A percentile compares a stretch with the other conserved stretches of the same genome.
These are phyloP conservation scores for Frieseomelitta varia DNA, from an alignment of 1,140 invertebrate genomes.

Conservation along the genomic window DNA sequence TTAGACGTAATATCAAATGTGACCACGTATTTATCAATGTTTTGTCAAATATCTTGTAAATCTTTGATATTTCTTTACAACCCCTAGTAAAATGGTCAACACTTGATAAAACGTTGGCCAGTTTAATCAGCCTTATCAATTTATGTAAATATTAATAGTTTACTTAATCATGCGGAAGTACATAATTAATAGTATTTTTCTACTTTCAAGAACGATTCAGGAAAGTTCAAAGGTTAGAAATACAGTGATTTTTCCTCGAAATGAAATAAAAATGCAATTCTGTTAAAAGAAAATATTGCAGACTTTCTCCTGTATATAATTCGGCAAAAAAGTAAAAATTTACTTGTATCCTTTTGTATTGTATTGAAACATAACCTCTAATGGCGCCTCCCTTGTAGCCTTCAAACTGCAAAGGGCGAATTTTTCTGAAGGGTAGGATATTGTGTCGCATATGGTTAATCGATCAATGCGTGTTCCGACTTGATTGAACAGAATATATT, in stretches of 20 bases:
- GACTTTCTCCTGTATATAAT: too few relatives aligned
- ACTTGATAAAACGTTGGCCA: too few relatives aligned
- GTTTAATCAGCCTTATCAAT: too few relatives aligned
- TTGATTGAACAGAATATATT: constrained; percentile 16
- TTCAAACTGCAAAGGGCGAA: not conserved
- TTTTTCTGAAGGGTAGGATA: too few relatives aligned
- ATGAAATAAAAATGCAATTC: not conserved
- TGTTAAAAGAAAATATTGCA: not conserved
- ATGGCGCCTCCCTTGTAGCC: not conserved
- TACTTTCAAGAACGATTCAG: not conserved
- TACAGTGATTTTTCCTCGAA: too few relatives aligned
- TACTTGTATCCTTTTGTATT: not conserved
- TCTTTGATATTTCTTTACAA: not conserved
- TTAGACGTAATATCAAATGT: not conserved
- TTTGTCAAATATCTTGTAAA: not conserved
- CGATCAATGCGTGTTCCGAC: not conserved
- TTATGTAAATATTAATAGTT: not conserved
- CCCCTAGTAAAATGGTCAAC: not conserved
- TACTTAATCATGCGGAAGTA: not conserved
- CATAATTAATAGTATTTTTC: not conserved
- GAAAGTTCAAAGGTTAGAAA: not conserved
- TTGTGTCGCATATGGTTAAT: not conserved
- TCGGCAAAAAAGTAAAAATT: not conserved
- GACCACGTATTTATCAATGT: not conserved
- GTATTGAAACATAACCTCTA: constrained; percentile 12